Conservation (phyloP, 2,113 vertebrate genomes). For the Sylvilagus bachmani region DNA sequence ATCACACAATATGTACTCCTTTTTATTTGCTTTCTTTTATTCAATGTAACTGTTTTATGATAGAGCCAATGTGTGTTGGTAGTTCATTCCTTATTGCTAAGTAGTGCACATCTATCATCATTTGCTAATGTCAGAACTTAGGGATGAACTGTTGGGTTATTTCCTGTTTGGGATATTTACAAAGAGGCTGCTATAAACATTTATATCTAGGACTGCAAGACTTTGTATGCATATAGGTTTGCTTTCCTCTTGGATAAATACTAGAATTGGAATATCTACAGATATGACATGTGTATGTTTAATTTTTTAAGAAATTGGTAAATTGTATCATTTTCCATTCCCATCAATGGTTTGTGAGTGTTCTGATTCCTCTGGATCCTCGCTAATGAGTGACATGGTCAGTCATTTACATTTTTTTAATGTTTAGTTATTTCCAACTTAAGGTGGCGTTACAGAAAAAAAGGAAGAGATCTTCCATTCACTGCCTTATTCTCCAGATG, state of each 20-base stretch:
- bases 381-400: too few relatives aligned
- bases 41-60: background rate
- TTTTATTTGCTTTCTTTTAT: conserved; percentile 3
- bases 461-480: too few relatives aligned
- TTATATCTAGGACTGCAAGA: background rate
- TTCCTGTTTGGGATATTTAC: background rate
- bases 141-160: background rate
- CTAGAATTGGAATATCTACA: background rate
- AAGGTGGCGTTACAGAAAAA: too few relatives aligned
- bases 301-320: background rate
- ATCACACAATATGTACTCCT: background rate
- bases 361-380: too few relatives aligned
- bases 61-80: background rate
- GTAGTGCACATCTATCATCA: background rate
- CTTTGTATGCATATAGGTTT: background rate
- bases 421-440: too few relatives aligned
- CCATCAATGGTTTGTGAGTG: too few relatives aligned
- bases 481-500: too few relatives aligned
- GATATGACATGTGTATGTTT: background rate
- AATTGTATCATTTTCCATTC: too few relatives aligned
- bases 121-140: background rate
- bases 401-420: too few relatives aligned
- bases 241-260: conserved; percentile 9
- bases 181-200: background rate
- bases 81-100: background rate